These are phyloP conservation scores for Enteromius paludinosus DNA, from an alignment of 2,797 vertebrate species.

Conservation along the genomic window DNA sequence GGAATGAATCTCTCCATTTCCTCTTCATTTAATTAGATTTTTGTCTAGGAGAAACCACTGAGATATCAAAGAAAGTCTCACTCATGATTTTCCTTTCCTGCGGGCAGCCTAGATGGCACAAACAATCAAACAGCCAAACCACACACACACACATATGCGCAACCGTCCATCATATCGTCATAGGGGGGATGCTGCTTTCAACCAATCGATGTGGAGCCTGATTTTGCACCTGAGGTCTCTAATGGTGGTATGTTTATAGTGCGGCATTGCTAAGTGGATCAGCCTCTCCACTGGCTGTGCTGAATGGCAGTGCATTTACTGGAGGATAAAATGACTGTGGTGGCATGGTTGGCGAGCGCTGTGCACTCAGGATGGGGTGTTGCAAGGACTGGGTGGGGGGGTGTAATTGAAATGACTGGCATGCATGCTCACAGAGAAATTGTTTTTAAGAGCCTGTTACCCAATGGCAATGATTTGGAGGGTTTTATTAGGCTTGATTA, in stretches of 20 bases:
- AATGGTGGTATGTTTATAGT: conserved; percentile 71
- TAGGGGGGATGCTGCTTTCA: conserved; percentile 48
- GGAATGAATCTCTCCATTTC: neutral
- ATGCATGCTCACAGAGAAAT: conserved; percentile 66
- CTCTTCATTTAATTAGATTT: conserved; percentile 1
- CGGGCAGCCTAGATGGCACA: neutral
- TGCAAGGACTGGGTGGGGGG: conserved; percentile 10
- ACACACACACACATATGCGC: conserved; percentile 39
- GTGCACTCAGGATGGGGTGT: conserved; percentile 48
- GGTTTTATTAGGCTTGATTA: conserved; percentile 64
- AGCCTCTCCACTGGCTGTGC: conserved; percentile 56
- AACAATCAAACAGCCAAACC: conserved; percentile 11
- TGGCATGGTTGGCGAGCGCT: conserved; percentile 56
- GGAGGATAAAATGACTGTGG: conserved; percentile 58
- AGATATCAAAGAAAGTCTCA: neutral
- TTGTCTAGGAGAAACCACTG: neutral
- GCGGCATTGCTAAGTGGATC: conserved; percentile 69
- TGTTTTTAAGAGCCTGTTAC: conserved; percentile 67
- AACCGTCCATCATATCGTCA: conserved; percentile 37
- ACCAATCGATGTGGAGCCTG: conserved; percentile 58
- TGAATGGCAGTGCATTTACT: conserved; percentile 66
- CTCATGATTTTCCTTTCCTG: neutral
- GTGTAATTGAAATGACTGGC: conserved; percentile 16
- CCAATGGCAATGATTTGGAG: conserved; percentile 68
- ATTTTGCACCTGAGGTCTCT: conserved; percentile 62